These are phyloP conservation scores for Spizaetus ornatus DNA, from an alignment of 2,113 vertebrate genomes.

Conservation along the genomic window DNA sequence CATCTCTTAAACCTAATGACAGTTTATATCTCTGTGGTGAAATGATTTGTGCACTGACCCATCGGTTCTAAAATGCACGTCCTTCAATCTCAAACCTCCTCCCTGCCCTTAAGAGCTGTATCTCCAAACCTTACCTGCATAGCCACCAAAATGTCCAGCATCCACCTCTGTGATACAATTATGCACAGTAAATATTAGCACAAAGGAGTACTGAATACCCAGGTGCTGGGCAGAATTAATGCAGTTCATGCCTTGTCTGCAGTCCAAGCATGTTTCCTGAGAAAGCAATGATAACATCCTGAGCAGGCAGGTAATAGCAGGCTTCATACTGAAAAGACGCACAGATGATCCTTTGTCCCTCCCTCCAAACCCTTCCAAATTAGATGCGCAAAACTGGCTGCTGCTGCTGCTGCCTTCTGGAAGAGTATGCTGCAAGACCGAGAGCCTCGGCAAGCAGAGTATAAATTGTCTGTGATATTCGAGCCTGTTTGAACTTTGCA, in stretches of 20 bases:
- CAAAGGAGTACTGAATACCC: neutral
- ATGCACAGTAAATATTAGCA: neutral
- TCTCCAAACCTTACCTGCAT: neutral
- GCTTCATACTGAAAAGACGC: neutral
- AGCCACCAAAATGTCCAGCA: neutral
- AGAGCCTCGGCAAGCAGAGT: neutral
- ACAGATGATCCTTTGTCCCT: neutral
- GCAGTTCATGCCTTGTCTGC: neutral
- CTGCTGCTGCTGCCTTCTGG: constrained; percentile 16
- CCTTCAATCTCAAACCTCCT: neutral
- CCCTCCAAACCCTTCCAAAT: neutral
- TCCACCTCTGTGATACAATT: neutral
- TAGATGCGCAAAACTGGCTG: neutral
- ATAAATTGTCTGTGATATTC: neutral
- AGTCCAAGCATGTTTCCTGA: neutral
- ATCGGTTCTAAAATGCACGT: neutral
- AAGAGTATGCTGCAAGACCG: neutral
- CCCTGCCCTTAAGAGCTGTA: neutral
- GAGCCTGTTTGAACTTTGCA: neutral
- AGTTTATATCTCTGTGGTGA: neutral
- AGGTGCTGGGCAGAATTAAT: neutral
- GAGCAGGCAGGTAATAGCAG: neutral
- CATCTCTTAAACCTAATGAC: neutral
- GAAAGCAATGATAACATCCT: neutral
- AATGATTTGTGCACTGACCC: neutral